Evolutionary conservation across 2,113 vertebrate genomes (phyloP).

Genomic region (Asarcornis scutulata): DNA sequence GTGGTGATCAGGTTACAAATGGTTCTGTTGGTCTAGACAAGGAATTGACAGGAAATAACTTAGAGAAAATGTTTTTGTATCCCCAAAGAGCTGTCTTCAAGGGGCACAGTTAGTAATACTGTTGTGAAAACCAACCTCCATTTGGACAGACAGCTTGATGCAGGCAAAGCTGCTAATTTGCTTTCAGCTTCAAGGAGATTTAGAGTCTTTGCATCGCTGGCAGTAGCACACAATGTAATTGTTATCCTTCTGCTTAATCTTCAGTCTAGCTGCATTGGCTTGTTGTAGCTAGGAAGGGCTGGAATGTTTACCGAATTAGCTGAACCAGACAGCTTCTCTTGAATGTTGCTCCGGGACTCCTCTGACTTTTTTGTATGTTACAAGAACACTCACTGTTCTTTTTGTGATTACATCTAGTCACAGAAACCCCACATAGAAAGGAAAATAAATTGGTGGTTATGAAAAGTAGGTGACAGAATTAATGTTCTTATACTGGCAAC

Average conservation of each 20-base stretch:
- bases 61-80: conserved; percentile 63
- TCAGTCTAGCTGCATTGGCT: conserved; percentile 24
- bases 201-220: conserved; percentile 64
- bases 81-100: conserved; percentile 57
- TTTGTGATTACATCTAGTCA: neutral
- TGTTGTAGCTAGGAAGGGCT: conserved; percentile 20
- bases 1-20: neutral
- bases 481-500: conserved; percentile 12
- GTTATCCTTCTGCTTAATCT: conserved; percentile 65
- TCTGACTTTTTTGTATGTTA: conserved; percentile 3
- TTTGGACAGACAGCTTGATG: conserved; percentile 50
- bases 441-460: conserved; percentile 17
- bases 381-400: neutral
- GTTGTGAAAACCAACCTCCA: conserved; percentile 42
- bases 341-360: neutral
- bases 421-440: neutral
- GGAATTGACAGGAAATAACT: conserved; percentile 49
- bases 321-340: conserved; percentile 1
- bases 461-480: conserved; percentile 48
- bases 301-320: conserved; percentile 32
- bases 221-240: conserved; percentile 51
- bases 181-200: conserved; percentile 76
- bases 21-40: conserved; percentile 42
- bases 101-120: conserved; percentile 36
- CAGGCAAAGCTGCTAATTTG: conserved; percentile 77